phyloP scores from a whole-genome alignment of 2,113 vertebrate species.

The Calonectris borealis region DNA sequence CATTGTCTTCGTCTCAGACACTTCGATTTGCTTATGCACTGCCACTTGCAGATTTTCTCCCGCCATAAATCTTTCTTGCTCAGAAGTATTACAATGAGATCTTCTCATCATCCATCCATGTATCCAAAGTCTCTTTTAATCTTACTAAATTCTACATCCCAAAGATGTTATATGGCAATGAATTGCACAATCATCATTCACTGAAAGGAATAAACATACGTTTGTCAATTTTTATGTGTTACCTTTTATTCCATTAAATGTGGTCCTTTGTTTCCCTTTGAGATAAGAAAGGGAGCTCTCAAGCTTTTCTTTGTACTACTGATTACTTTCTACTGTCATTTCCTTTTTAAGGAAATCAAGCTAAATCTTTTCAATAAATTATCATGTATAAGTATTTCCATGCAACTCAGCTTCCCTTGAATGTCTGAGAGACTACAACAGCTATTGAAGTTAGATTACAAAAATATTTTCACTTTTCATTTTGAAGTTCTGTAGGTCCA shows the following conservation, averaged over 20 bases:
- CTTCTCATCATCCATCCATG: background rate
- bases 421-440: background rate
- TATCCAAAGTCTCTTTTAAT: background rate
- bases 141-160: background rate
- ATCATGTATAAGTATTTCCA: background rate
- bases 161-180: background rate
- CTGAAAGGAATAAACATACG: background rate
- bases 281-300: background rate
- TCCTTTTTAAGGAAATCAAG: background rate
- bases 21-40: background rate
- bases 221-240: background rate
- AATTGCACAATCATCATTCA: background rate
- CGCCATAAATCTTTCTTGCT: background rate
- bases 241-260: background rate
- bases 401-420: background rate
- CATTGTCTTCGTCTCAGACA: background rate
- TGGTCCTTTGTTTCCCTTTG: background rate
- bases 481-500: background rate
- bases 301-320: background rate
- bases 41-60: background rate
- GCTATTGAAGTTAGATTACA: background rate
- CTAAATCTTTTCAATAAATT: background rate
- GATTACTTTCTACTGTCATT: background rate
- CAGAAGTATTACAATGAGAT: background rate
- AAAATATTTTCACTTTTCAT: background rate